Conservation (phyloP, 2,888 invertebrate genomes). For the Melinopterus prodromus region DNA sequence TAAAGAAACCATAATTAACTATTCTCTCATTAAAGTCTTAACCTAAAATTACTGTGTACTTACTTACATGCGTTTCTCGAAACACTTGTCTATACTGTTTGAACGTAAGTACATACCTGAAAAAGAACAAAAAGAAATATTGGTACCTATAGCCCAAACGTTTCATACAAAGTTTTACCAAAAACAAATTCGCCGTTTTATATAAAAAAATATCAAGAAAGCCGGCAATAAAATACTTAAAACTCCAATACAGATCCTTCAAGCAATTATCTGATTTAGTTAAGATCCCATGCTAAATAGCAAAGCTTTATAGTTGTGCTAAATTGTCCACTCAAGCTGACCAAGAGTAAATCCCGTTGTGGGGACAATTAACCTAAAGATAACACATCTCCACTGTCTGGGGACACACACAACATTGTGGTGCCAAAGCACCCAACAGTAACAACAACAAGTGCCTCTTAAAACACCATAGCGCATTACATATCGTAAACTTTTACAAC, state of each 20-base stretch:
- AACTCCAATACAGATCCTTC: not conserved
- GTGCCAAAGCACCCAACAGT: not conserved
- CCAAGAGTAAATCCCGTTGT: not conserved
- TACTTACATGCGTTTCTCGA: too few relatives aligned
- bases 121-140: too few relatives aligned
- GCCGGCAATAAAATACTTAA: not conserved
- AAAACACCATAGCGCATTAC: conserved; percentile 22
- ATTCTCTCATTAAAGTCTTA: too few relatives aligned
- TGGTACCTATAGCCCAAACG: too few relatives aligned
- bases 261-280: not conserved
- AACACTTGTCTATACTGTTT: too few relatives aligned
- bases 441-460: conserved; percentile 13
- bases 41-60: too few relatives aligned
- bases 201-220: not conserved
- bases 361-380: not conserved
- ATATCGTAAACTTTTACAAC: conserved; percentile 23
- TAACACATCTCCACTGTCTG: not conserved
- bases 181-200: not conserved
- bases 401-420: not conserved
- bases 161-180: not conserved
- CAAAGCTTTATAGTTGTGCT: not conserved
- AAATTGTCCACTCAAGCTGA: not conserved
- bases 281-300: not conserved
- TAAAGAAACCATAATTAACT: too few relatives aligned
- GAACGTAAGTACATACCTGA: too few relatives aligned